Evolutionary conservation across 1,140 invertebrate genomes (phyloP).

Genomic region (Ptiloglossa arizonensis): DNA sequence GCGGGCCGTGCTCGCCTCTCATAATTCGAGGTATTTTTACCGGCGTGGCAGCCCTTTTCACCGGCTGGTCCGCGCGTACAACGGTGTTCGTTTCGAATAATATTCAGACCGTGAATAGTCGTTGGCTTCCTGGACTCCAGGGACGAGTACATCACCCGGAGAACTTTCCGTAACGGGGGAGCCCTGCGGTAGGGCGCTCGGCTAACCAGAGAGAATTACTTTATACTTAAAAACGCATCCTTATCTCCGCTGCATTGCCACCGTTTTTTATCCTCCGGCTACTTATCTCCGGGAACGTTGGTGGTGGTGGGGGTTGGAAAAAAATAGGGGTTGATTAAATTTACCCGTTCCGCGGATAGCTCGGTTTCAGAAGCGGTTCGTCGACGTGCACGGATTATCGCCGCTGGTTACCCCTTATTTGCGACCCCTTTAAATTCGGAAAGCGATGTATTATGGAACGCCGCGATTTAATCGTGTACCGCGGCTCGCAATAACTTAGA

Average conservation of each 20-base stretch:
- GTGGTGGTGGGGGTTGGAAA: neutral
- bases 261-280: conserved; percentile 36
- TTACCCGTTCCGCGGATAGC: conserved; percentile 7
- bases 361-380: neutral
- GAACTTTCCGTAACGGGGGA: conserved; percentile 64
- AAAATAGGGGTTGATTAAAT: conserved; percentile 29
- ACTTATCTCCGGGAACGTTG: conserved; percentile 25
- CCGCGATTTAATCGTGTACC: neutral
- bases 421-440: neutral
- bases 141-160: conserved; percentile 70
- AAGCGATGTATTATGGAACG: neutral
- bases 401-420: neutral
- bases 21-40: conserved; percentile 73
- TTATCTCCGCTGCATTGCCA: conserved; percentile 41
- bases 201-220: conserved; percentile 71
- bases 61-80: conserved; percentile 51
- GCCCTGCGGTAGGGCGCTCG: neutral
- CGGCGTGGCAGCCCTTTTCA: conserved; percentile 54
- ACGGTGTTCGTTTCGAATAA: conserved; percentile 55
- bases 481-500: conserved; percentile 8
- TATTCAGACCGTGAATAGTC: conserved; percentile 62
- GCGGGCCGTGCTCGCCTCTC: conserved; percentile 65
- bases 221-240: conserved; percentile 69
- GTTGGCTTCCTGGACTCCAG: conserved; percentile 59
- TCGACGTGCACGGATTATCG: conserved; percentile 1